phyloP scores from a whole-genome alignment of 2,113 vertebrate species.

The Miniopterus natalensis region DNA sequence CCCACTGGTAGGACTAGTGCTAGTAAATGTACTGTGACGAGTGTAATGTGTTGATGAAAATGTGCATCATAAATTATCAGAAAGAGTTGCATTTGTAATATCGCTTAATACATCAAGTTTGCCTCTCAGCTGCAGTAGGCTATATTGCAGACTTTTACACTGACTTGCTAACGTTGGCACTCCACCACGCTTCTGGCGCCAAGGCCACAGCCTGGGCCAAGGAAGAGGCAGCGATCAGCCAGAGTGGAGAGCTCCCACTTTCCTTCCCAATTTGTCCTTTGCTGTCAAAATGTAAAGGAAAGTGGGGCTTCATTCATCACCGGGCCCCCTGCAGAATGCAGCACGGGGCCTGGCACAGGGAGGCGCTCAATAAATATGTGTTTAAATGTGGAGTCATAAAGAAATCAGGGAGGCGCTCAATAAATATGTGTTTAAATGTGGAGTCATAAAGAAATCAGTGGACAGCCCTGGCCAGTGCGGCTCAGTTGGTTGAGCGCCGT shows the following conservation, averaged over 20 bases:
- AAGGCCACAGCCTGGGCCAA: neutral
- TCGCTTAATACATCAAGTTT: slow-evolving; percentile 41
- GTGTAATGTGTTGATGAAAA: slow-evolving; percentile 69
- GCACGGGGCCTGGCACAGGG: neutral
- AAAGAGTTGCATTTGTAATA: slow-evolving; percentile 71
- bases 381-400: neutral
- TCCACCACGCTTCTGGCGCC: fast-evolving
- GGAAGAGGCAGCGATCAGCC: neutral
- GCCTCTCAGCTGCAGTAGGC: slow-evolving; percentile 28
- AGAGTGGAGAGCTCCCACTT: neutral
- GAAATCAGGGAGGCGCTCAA: neutral
- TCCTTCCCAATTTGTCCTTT: neutral
- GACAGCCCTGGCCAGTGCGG: no score
- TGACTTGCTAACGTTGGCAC: fast-evolving
- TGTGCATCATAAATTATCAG: slow-evolving; percentile 67
- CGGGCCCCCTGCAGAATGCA: neutral
- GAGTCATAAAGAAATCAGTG: neutral
- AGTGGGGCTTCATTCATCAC: neutral
- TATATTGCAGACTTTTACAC: neutral
- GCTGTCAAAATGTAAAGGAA: neutral
- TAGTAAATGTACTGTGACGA: slow-evolving; percentile 74
- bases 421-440: neutral
- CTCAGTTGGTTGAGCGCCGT: no score
- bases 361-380: neutral
- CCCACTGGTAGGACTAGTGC: slow-evolving; percentile 44